These are phyloP conservation scores for Limnodromus scolopaceus DNA, from an alignment of 2,797 vertebrate species.

Conservation along the genomic window DNA sequence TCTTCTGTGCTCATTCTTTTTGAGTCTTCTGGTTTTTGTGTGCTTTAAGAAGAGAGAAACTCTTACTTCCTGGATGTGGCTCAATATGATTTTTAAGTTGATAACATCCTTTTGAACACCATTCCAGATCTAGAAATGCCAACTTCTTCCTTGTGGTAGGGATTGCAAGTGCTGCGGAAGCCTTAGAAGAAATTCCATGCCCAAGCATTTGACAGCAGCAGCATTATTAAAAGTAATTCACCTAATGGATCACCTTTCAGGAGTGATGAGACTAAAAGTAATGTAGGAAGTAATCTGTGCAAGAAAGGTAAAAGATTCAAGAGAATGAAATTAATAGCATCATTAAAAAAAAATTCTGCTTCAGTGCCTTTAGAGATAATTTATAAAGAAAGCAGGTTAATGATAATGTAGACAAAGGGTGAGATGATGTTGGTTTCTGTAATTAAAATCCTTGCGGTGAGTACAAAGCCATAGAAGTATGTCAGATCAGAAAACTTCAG, in stretches of 20 bases:
- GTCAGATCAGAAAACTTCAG: neutral
- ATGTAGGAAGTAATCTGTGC: neutral
- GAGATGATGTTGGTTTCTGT: neutral
- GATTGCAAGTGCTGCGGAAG: neutral
- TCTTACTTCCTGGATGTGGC: neutral
- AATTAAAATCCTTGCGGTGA: neutral
- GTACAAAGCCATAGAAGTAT: neutral
- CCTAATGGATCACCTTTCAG: neutral
- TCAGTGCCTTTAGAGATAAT: neutral
- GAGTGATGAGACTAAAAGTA: neutral
- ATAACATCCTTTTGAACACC: neutral
- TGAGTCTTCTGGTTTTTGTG: neutral
- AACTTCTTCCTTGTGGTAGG: neutral
- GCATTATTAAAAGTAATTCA: neutral
- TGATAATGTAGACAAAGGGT: neutral
- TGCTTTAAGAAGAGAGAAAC: neutral
- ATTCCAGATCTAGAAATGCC: neutral
- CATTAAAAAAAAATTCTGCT: neutral
- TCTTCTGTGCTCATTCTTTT: neutral
- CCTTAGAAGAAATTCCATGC: neutral
- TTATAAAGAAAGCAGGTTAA: neutral
- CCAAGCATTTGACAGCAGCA: neutral
- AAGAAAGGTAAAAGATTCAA: neutral
- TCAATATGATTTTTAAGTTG: neutral
- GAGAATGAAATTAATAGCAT: neutral